Conservation (phyloP, 2,797 vertebrate genomes). For the Danio choprae region DNA sequence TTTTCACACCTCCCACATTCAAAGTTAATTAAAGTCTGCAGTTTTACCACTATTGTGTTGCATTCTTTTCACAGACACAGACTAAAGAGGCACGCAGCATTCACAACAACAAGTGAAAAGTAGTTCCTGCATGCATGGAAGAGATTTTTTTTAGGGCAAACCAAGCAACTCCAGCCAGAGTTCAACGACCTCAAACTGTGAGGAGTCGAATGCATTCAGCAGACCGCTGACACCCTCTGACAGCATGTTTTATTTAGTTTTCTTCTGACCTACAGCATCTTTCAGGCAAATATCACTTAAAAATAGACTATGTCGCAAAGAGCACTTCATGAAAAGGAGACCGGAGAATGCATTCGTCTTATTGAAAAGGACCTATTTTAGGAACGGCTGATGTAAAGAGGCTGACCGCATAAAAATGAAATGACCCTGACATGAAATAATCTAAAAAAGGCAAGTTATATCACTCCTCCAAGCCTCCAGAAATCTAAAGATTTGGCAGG, state of each 20-base stretch:
- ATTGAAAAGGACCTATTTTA: conserved; percentile 4
- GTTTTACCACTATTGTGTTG: conserved; percentile 28
- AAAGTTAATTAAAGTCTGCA: conserved; percentile 30
- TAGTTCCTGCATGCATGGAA: conserved; percentile 27
- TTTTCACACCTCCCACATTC: conserved; percentile 20
- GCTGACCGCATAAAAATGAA: conserved; percentile 13
- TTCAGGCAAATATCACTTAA: not conserved
- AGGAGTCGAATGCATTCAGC: conserved; percentile 4
- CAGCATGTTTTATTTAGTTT: conserved; percentile 34
- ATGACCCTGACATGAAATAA: conserved; percentile 6
- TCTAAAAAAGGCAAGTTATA: not conserved
- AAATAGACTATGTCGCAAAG: not conserved
- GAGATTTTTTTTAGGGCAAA: conserved; percentile 27
- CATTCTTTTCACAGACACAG: conserved; percentile 6
- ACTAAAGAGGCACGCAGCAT: not conserved
- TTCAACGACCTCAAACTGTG: conserved; percentile 16
- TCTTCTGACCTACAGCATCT: not conserved
- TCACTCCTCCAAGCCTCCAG: conserved; percentile 11
- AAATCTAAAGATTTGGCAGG: conserved; percentile 17
- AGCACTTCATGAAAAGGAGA: not conserved
- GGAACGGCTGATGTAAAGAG: conserved; percentile 9
- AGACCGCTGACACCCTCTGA: conserved; percentile 18
- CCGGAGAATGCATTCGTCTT: not conserved
- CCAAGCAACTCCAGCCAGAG: not conserved
- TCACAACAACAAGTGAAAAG: conserved; percentile 23